phyloP scores from a whole-genome alignment of 2,113 vertebrate genomes.

The Butorides virescens region DNA sequence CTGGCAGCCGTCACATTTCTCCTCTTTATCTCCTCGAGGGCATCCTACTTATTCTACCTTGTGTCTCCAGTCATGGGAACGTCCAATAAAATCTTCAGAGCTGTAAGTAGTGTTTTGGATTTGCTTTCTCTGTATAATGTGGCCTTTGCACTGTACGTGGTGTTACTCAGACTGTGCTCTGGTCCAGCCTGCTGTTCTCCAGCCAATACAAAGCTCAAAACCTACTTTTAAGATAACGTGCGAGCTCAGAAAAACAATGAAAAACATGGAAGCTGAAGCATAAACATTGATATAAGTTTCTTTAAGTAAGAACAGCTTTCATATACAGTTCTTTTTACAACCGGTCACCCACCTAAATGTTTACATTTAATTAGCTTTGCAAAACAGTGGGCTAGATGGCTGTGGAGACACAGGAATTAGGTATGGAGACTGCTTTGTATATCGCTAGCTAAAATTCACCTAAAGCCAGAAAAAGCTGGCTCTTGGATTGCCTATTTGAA shows the following conservation, averaged over 20 bases:
- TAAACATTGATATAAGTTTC: background rate
- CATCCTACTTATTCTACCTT: background rate
- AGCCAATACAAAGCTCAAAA: background rate
- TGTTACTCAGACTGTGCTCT: background rate
- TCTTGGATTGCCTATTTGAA: background rate
- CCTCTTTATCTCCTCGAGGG: background rate
- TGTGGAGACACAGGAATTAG: background rate
- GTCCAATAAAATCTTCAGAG: background rate
- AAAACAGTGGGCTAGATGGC: background rate
- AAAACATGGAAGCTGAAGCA: background rate
- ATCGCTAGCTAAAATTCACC: background rate
- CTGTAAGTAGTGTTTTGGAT: background rate
- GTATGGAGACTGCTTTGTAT: background rate
- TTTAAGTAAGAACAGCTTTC: background rate
- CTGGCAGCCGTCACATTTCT: background rate
- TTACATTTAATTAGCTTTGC: conserved; percentile 12
- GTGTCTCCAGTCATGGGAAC: background rate
- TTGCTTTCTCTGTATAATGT: background rate
- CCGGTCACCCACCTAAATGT: background rate
- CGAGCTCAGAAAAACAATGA: background rate
- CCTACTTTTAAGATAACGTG: background rate
- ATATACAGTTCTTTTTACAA: background rate
- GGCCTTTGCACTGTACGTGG: rapidly evolving
- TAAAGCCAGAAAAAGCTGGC: background rate
- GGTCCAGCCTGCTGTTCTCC: background rate